phyloP scores from a whole-genome alignment of 2,113 vertebrate species.

The Amia ocellicauda region DNA sequence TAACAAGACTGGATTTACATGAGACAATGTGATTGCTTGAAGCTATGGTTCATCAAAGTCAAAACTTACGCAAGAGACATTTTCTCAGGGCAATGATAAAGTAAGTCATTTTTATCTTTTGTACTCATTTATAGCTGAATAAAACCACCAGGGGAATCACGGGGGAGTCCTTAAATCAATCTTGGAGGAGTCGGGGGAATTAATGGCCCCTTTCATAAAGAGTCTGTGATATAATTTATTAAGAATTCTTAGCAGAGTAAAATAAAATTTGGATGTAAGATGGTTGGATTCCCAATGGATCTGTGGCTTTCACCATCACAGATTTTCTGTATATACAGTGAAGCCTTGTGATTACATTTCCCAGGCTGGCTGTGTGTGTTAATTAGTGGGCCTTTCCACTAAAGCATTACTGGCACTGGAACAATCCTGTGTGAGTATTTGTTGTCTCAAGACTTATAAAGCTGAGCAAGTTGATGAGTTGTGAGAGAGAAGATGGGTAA shows the following conservation, averaged over 20 bases:
- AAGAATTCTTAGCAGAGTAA: neutral
- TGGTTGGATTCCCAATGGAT: conserved; percentile 8
- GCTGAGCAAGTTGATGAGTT: too few relatives aligned
- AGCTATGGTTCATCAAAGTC: too few relatives aligned
- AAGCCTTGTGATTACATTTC: conserved; percentile 56
- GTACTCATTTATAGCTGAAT: conserved; percentile 19
- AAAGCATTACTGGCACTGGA: too few relatives aligned
- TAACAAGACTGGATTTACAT: too few relatives aligned
- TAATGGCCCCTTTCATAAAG: conserved; percentile 16
- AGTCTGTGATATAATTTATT: conserved; percentile 6
- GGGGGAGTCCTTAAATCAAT: conserved; percentile 12
- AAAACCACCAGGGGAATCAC: conserved; percentile 3
- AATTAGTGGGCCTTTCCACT: conserved; percentile 10
- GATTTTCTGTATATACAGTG: conserved; percentile 30
- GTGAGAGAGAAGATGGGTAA: too few relatives aligned
- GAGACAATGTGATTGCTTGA: too few relatives aligned
- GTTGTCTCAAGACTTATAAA: too few relatives aligned
- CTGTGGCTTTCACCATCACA: neutral
- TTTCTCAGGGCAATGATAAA: too few relatives aligned
- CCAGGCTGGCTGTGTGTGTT: conserved; percentile 34
- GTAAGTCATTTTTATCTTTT: too few relatives aligned
- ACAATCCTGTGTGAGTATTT: too few relatives aligned
- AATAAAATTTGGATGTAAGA: neutral
- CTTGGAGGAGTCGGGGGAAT: conserved; percentile 13
- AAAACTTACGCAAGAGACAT: too few relatives aligned